A percentile compares a stretch with the other conserved stretches of the same genome.
Conservation (phyloP, 2,888 invertebrate genomes). For the Cosmia trapezina region DNA sequence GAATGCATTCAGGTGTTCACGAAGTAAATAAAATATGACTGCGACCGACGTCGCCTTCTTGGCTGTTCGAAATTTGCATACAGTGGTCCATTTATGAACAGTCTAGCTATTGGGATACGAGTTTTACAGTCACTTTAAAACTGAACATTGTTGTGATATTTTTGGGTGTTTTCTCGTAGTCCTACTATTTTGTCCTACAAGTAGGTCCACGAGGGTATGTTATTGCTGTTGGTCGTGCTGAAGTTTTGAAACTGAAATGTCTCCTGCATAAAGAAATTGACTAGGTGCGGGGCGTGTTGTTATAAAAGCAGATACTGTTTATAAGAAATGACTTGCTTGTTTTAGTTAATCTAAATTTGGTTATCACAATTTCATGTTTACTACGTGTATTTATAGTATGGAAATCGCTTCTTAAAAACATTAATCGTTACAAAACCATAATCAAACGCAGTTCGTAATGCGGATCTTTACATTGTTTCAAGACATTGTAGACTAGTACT, state of each 20-base stretch:
- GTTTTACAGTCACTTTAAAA: neutral
- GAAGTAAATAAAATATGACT: slow-evolving; percentile 22
- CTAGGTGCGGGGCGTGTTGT: too few species aligned
- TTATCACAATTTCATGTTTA: too few species aligned
- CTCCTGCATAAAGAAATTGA: too few species aligned
- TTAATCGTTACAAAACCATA: neutral
- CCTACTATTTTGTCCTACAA: too few species aligned
- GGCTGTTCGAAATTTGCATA: slow-evolving; percentile 4
- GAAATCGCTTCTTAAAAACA: neutral
- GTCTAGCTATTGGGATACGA: neutral
- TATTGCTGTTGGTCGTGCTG: too few species aligned
- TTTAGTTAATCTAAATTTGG: too few species aligned
- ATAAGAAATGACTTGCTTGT: too few species aligned
- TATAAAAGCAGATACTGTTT: too few species aligned
- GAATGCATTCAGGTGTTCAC: slow-evolving; percentile 14
- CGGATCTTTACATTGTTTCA: neutral
- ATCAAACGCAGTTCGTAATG: neutral
- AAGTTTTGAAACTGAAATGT: too few species aligned
- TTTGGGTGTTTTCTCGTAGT: too few species aligned
- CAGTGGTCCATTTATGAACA: neutral
- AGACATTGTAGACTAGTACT: neutral
- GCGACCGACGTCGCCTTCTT: neutral
- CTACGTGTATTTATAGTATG: too few species aligned
- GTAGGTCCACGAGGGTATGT: too few species aligned
- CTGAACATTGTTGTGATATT: neutral